These are phyloP conservation scores for Eulithis testata DNA, from an alignment of 2,888 invertebrate species.

Conservation along the genomic window DNA sequence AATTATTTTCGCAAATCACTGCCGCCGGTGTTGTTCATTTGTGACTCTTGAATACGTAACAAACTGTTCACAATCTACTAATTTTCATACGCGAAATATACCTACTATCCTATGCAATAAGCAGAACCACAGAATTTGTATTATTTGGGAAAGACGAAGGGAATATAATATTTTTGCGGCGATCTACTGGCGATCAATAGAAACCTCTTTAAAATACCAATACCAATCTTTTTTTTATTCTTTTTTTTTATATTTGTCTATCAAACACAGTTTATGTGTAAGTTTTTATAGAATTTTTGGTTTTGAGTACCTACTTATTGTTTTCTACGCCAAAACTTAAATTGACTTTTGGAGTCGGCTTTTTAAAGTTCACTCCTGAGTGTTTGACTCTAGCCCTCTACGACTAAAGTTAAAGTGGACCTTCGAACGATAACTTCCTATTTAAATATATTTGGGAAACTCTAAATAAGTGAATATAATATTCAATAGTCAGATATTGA, in stretches of 20 bases:
- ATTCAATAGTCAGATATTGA: too few species aligned
- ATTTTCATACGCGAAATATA: too few species aligned
- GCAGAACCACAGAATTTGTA: too few species aligned
- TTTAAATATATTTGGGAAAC: conserved; percentile 24
- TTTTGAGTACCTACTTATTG: too few species aligned
- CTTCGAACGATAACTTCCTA: conserved; percentile 22
- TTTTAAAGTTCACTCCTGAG: conserved; percentile 24
- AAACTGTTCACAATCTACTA: not conserved
- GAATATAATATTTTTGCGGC: too few species aligned
- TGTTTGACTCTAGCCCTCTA: conserved; percentile 27
- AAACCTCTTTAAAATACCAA: too few species aligned
- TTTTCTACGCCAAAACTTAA: conserved; percentile 35
- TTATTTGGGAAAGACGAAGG: too few species aligned
- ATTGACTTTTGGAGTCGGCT: conserved; percentile 34
- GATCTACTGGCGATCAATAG: too few species aligned
- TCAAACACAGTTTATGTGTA: not conserved
- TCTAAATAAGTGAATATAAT: conserved; percentile 1
- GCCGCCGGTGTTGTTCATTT: conserved; percentile 45
- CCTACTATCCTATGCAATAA: too few species aligned
- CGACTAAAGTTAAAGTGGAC: conserved; percentile 19
- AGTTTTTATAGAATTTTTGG: too few species aligned
- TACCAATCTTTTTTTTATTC: too few species aligned
- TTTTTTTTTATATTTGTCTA: not conserved
- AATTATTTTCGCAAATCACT: conserved; percentile 68
- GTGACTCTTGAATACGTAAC: conserved; percentile 18